A percentile compares a stretch with the other conserved stretches of the same genome.
Evolutionary conservation across 2,797 vertebrate genomes (phyloP).

Genomic region (Microchirus variegatus): DNA sequence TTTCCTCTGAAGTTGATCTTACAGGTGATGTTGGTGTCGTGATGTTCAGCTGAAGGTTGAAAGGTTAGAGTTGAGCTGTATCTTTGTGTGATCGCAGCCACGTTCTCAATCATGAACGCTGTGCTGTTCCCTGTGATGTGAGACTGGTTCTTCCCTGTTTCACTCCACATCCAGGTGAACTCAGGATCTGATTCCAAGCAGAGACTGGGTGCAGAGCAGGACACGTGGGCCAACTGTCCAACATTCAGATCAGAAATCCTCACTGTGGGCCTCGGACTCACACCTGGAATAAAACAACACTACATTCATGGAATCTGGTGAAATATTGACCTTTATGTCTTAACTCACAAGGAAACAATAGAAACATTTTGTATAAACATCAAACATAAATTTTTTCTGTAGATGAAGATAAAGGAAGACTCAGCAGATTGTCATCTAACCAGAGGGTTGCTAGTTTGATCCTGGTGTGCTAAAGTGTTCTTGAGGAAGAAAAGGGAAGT

Average conservation of each 20-base stretch:
- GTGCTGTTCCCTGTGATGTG: constrained; percentile 10
- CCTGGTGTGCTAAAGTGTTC: too few relatives aligned
- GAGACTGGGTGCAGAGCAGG: constrained; percentile 62
- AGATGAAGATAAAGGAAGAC: too few relatives aligned
- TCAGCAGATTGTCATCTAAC: too few relatives aligned
- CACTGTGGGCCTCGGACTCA: constrained; percentile 42
- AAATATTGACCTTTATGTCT: too few relatives aligned
- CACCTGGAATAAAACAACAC: constrained; percentile 21
- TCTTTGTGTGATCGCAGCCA: not conserved
- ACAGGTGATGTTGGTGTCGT: constrained; percentile 40
- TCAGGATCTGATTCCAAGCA: constrained; percentile 39
- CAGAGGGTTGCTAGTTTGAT: too few relatives aligned
- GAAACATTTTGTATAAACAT: too few relatives aligned
- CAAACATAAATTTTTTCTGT: too few relatives aligned
- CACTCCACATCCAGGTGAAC: constrained; percentile 55
- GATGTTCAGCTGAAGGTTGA: constrained; percentile 27
- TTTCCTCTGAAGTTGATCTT: constrained; percentile 17
- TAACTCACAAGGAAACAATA: too few relatives aligned
- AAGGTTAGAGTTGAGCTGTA: constrained; percentile 53
- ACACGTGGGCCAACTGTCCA: constrained; percentile 47
- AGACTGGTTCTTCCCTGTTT: not conserved
- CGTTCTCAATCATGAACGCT: not conserved
- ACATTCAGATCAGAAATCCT: constrained; percentile 40
- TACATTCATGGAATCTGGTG: not conserved
- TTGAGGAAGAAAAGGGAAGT: too few relatives aligned